Percentiles rank a stretch among this genome's conserved stretches.
Conservation (phyloP, 2,113 vertebrate genomes). For the Oriolus oriolus region DNA sequence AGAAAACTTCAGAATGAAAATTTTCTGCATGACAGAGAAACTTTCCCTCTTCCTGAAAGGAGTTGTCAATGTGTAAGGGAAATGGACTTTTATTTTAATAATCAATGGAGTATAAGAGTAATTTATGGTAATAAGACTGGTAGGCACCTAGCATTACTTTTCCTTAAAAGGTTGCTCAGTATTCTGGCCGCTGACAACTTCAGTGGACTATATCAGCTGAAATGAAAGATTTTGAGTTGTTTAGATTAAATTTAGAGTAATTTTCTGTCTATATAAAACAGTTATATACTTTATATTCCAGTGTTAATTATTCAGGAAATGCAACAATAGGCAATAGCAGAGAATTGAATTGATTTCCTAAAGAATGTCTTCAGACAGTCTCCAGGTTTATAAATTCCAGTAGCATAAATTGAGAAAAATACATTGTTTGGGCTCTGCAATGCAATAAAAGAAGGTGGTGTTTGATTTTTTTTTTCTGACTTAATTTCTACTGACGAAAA, state of each 20-base stretch:
- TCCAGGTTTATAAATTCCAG: neutral
- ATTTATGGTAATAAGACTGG: conserved; percentile 48
- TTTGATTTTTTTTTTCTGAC: neutral
- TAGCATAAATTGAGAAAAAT: neutral
- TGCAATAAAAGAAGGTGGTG: neutral
- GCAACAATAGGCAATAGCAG: neutral
- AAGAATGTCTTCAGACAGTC: neutral
- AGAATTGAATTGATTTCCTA: neutral
- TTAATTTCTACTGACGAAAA: neutral
- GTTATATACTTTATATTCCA: neutral
- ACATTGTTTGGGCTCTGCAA: neutral
- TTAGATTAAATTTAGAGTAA: neutral
- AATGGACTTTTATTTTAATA: conserved; percentile 68
- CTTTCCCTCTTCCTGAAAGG: neutral
- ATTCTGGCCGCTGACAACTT: conserved; percentile 3
- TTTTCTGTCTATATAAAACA: neutral
- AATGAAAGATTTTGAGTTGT: neutral
- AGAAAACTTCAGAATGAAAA: neutral
- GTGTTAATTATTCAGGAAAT: neutral
- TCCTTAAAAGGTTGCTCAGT: conserved; percentile 58
- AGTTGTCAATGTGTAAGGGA: conserved; percentile 18
- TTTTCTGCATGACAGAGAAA: conserved; percentile 29
- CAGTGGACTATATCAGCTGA: neutral
- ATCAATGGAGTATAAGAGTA: conserved; percentile 50
- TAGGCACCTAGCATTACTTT: conserved; percentile 34